Percentiles rank a stretch among this genome's conserved stretches.
Conservation (phyloP, 2,797 vertebrate genomes). For the Notamacropus eugenii region DNA sequence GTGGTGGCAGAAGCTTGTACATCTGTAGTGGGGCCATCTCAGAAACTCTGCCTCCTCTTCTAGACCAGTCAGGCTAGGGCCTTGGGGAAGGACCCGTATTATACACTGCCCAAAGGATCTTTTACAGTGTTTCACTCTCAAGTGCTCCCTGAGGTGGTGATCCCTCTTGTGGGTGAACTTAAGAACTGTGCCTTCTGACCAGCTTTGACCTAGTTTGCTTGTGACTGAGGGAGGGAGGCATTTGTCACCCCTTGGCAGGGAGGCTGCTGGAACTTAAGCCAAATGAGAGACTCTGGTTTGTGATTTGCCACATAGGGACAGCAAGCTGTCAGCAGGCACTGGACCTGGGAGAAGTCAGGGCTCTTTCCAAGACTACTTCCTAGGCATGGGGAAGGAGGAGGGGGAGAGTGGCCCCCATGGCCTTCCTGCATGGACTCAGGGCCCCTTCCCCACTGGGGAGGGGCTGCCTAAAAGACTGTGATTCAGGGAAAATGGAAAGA, state of each 20-base stretch:
- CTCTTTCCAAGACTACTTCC: neutral
- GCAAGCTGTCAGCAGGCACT: slow-evolving; percentile 32
- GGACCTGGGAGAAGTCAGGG: slow-evolving; percentile 19
- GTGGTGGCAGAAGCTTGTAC: accelerated
- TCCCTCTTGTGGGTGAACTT: neutral
- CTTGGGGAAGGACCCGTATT: neutral
- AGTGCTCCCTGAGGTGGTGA: neutral
- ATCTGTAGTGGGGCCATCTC: neutral
- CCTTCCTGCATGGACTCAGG: neutral
- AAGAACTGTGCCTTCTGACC: neutral
- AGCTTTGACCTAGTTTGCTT: slow-evolving; percentile 10
- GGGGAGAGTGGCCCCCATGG: neutral
- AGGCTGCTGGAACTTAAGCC: slow-evolving; percentile 9
- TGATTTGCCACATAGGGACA: neutral
- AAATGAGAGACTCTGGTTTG: slow-evolving; percentile 6
- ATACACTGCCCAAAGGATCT: neutral
- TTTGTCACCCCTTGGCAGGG: neutral
- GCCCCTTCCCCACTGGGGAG: neutral
- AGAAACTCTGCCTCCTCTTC: neutral
- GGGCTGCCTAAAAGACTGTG: neutral
- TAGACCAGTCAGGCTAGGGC: neutral
- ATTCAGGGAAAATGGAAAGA: neutral
- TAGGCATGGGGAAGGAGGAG: neutral
- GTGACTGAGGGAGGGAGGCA: neutral
- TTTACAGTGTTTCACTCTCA: neutral